Evolutionary conservation across 23 tunicate species (phyloP).

Genomic region (Styela plicata): DNA sequence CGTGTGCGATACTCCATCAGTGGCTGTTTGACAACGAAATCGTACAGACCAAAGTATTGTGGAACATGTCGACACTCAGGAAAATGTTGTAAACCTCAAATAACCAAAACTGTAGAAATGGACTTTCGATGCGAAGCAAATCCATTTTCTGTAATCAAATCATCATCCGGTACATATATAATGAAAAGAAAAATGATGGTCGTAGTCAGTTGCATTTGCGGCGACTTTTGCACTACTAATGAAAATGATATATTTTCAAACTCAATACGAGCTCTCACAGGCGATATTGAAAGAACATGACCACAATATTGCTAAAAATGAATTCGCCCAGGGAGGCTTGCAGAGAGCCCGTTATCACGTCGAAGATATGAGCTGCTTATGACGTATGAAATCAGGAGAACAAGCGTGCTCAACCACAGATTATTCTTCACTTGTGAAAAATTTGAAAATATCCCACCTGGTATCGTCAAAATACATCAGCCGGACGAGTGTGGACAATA

Average conservation of each 20-base stretch:
- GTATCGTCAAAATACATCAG: no score
- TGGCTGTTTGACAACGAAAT: constrained; percentile 63
- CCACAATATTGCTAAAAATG: background rate
- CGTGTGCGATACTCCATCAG: constrained; percentile 60
- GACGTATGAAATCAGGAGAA: no score
- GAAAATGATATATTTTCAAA: constrained; percentile 30
- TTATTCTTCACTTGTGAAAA: no score
- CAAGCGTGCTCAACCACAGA: no score
- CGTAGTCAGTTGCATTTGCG: constrained; percentile 19
- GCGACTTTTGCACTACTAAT: constrained; percentile 6
- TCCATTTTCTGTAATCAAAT: background rate
- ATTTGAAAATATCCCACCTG: no score
- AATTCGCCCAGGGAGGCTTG: no score
- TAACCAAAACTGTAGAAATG: constrained; percentile 46
- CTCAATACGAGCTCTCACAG: background rate
- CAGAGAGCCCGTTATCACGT: no score
- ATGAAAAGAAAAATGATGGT: constrained; percentile 19
- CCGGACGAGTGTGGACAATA: no score
- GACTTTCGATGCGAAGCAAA: constrained; percentile 48
- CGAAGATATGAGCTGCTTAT: no score
- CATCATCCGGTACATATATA: background rate
- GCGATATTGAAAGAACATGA: background rate
- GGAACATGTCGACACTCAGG: constrained; percentile 50
- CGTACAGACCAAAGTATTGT: constrained; percentile 78
- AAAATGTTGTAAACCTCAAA: constrained; percentile 70